Evolutionary conservation across 1,140 invertebrate genomes (phyloP), one percentile per base, ranked within the genome.

Genomic region (Paracyclopina nana): DNA sequence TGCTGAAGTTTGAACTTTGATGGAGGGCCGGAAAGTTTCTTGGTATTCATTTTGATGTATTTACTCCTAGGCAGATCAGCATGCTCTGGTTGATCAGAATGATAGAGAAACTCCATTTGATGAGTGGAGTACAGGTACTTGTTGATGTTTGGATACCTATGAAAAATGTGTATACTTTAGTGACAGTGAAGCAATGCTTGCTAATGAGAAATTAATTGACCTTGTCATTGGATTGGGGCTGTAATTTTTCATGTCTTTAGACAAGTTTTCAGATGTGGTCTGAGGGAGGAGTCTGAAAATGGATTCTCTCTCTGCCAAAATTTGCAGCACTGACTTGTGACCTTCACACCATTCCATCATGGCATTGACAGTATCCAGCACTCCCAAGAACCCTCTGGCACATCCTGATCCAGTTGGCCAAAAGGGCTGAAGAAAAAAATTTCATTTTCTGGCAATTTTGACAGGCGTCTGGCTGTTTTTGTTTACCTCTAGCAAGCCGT

Each of bases 321-420:
- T 80, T 58, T 83, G 77, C 5, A 87, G 62, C 0, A 80, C 75
- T 52, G 77, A 77, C 20, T 71, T 63, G 1, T 64, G 60, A 1
- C 71, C 74, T 41, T 75, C 70, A 0, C 80, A 77, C 82, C 85
- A 95, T 27, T 77, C 70, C 55, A 82, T 72, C 31, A 95, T 78
- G 55, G 88, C 84, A 87, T 92, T 98, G 27, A 85, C 86, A 0
- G 88, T 82, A 70, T 98, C 92, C 60, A 97, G 73, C 2, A 83
- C 85, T 40, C 87, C 87, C 0, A 99, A 68, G 65, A 98, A 99
- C 22, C 94, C 94, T 42, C 91, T 71, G 0, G 90, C 94, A 69
- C 90, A 95, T 4, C 94, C 94, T 20, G 88, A 92, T 0, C 92
- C 91, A 0, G 88, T 95, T 3, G 92, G 91, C 92, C 92, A 97